Evolutionary conservation across 2,888 invertebrate genomes (phyloP), one percentile per base, ranked within the genome.

Genomic region (Ligdia adustata): DNA sequence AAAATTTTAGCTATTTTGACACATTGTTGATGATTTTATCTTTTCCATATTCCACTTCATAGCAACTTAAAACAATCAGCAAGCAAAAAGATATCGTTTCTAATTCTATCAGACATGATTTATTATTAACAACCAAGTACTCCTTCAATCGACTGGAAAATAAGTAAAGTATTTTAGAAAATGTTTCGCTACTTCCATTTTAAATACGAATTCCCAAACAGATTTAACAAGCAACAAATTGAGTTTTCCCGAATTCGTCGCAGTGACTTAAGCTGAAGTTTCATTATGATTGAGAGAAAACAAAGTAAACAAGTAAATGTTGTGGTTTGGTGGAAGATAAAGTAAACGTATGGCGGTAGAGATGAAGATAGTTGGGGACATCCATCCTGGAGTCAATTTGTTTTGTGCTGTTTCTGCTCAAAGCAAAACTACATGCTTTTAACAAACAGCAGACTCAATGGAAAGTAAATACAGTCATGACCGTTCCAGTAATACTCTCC

Each of bases 301-400:
- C 47, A 41, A 41, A 41, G 47, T 41, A 47, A 47, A 47, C 41
- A 47, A 41, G 41, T 41, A 39, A 41, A 37, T 37, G 40, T 22
- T 29, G 46, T 18, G 46, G 46, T 47, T 47, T 41, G 47, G 41
- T 41, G 35, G 14, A 37, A 47, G 47, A 47, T 47, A 47, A 47
- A 41, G 35, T 6, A 27, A 41, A 47, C 31, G 41, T 35, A 47
- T 41, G 40, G 41, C 16, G 12, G 29, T 16, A 11, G 12, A 26
- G 47, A 47, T 47, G 35, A 9, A 47, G 47, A 41, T 41, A 41
- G 41, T 32, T 27, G 9, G 33, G n/a, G 9, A 32, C 28, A 32
- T 46, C 34, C 34, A 29, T 40, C 34, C 34, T 29, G 3, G 24
- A 40, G 40, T 24, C 46, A 34, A 46, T 46, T 35, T 46, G 24